Base-by-base conservation (phyloP, 2,888 invertebrate species). In the Coleophora deauratella region DNA sequence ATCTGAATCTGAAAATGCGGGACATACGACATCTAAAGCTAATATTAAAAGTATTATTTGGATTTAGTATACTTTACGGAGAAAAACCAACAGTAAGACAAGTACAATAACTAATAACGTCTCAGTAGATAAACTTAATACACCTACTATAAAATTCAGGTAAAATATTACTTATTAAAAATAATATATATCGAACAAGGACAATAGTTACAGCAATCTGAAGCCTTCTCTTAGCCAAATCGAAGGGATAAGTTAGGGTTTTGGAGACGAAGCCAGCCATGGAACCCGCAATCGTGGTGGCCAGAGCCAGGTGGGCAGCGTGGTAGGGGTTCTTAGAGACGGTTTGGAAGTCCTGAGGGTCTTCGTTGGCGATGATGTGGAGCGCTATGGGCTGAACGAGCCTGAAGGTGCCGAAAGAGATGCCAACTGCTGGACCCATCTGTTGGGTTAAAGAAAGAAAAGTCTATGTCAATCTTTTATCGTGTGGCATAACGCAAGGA, bases 231-330 rank as follows among this genome's bases (percentile, higher is more conserved):
- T 95, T 93, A 1, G 91, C 88, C 51, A 97, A 81, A 71, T 98
- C 97, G 31, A 97, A 88, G 0, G 97, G 97, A 73, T 97, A 97
- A 0, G 96, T 90, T 2, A 88, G 54, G 0, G 91, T 88, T 79
- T 97, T 97, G 0, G 95, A 90, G 15, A 89, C 61, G 43, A 94
- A 79, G 0, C 96, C 96, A 0, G 96, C 89, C 1, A 88, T 50
- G n/a, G 89, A 87, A 1, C 93, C 94, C 47, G 91, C 90, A 0
- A 89, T 1, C 0, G 66, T 57, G 45, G 72, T 77, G 1, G 81
- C 77, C 0, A 72, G 7, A 81, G 79, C 43, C 0, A 82, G 35
- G 27, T 27, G 30, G n/a, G 36, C 35, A 10, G 36, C 40, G 1
- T 28, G 12, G 3, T 35, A 12, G 2, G 28, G 14, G 27, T 15